phyloP scores from a whole-genome alignment of 2,797 vertebrate species.

The Scleropages formosus region DNA sequence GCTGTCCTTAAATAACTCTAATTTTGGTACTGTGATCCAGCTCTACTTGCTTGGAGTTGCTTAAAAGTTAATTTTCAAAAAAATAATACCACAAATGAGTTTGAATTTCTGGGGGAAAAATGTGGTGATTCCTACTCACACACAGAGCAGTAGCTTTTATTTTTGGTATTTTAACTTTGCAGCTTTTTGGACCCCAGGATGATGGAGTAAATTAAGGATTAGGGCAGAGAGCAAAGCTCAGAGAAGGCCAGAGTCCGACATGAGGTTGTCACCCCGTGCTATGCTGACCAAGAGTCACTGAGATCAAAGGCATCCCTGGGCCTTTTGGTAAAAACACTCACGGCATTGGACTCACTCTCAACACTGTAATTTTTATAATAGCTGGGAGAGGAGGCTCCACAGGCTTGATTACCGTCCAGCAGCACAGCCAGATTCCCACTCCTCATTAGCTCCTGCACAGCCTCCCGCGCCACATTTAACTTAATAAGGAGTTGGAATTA shows the following conservation, averaged over 20 bases:
- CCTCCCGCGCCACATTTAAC: constrained; percentile 68
- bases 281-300: constrained; percentile 55
- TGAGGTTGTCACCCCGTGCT: background rate
- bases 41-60: constrained; percentile 10
- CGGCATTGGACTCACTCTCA: constrained; percentile 77
- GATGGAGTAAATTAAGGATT: background rate
- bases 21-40: background rate
- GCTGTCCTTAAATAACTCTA: no score
- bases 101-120: background rate
- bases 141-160: background rate
- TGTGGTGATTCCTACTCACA: background rate
- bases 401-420: constrained; percentile 61
- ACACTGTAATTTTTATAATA: constrained; percentile 81
- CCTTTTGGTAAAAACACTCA: constrained; percentile 69
- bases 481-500: constrained; percentile 78
- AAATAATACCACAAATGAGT: background rate
- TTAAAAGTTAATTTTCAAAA: no score
- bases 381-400: constrained; percentile 68
- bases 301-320: constrained; percentile 71
- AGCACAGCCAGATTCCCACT: constrained; percentile 69
- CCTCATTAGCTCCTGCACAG: constrained; percentile 77
- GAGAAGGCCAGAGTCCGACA: background rate
- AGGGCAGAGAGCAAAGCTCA: background rate
- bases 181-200: background rate
- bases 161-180: background rate